Conservation (phyloP, 1,140 invertebrate species). For the Mizuhopecten yessoensis region DNA sequence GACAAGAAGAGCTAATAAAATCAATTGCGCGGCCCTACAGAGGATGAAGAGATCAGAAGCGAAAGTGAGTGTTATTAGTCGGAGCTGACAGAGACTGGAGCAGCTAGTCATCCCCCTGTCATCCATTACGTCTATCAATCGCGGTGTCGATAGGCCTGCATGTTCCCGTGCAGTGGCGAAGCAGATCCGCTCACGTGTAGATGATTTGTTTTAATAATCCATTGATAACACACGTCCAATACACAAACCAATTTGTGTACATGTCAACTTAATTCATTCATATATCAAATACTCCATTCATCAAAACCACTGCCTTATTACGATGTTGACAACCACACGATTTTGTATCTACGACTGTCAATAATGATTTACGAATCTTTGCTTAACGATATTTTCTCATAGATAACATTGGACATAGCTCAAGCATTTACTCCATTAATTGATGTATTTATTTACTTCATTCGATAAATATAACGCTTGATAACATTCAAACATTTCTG, state of each 20-base stretch:
- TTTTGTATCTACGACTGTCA: neutral
- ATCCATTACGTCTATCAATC: neutral
- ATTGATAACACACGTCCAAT: neutral
- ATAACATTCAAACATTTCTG: no score
- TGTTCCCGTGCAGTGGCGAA: neutral
- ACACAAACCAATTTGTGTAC: conserved; percentile 15
- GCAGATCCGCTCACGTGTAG: neutral
- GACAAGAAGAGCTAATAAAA: neutral
- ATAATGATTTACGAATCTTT: neutral
- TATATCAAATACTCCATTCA: neutral
- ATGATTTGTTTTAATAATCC: neutral
- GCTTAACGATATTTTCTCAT: no score
- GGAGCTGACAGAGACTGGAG: neutral
- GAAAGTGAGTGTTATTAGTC: neutral
- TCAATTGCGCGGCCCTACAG: neutral
- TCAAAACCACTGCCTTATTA: neutral
- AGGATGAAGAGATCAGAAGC: neutral
- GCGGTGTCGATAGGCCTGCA: neutral
- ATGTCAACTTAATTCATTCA: neutral
- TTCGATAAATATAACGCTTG: no score
- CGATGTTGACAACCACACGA: neutral
- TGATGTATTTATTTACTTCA: no score
- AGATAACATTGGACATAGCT: no score
- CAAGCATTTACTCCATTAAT: no score
- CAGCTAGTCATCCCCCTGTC: neutral